Base-by-base conservation (phyloP, 2,888 invertebrate genomes). In the Synergus gifuensis region DNA sequence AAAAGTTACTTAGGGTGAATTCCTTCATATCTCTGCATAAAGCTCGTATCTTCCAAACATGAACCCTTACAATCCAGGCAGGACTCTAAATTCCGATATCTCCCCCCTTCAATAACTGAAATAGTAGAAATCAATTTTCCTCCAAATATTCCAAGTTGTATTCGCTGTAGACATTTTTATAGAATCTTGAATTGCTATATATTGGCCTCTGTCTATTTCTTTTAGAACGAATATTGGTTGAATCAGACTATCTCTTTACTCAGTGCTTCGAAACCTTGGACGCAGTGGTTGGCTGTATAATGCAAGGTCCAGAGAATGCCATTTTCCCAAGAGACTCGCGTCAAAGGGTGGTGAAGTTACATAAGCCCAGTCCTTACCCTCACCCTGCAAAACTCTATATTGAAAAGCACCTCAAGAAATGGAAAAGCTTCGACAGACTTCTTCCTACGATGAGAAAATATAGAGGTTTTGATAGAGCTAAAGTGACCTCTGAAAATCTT, bases 401-500 rank as follows among this genome's bases (percentile, higher is more conserved):
- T 54, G 40, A 73, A 36, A 54, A 73, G 22, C 28, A 67, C 67
- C 67, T 67, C 67, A 67, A 67, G 67, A 46, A 67, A 67, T 67
- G 22, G 69, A 58, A 73, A 73, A 73, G 73, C 54, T 73, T 54
- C 54, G 73, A 40, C n/a, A 73, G 54, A 58, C 73, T 73, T 54
- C 36, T 54, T 49, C n/a, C 54, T 54, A n/a, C 36, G 36, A 73
- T 73, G 54, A 54, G 54, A 73, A 54, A 36, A 73, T 73, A 73
- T 40, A 54, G 36, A 73, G 54, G 73, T 54, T 54, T n/a, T 54
- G 54, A 73, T 36, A 58, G 73, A 73, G 73, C 54, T 40, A 73
- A 73, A 73, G 54, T 73, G 54, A 73, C 73, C 73, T n/a, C 73
- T 49, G 49, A 28, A 69, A 69, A 73, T 73, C 73, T 73, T 54